A percentile compares a stretch with the other conserved stretches of the same genome.
These are phyloP conservation scores for Dinomys branickii DNA, from an alignment of 2,113 vertebrate genomes.

Conservation along the genomic window DNA sequence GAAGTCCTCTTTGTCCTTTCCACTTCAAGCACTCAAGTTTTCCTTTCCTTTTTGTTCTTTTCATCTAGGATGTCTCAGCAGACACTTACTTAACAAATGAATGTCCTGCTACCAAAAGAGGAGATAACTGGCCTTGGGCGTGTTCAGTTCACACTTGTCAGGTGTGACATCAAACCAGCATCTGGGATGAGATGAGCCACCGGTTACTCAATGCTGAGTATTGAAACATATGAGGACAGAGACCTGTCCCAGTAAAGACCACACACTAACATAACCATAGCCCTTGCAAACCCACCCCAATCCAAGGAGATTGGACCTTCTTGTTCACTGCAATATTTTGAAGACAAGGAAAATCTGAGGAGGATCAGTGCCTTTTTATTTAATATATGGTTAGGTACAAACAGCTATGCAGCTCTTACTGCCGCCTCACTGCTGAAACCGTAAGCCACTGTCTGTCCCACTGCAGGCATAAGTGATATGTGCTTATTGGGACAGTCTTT, in stretches of 20 bases:
- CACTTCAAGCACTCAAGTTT: neutral
- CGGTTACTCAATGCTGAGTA: neutral
- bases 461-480: neutral
- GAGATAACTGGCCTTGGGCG: neutral
- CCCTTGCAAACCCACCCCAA: neutral
- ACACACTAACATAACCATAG: neutral
- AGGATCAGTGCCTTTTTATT: neutral
- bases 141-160: neutral
- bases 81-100: neutral
- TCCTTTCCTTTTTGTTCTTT: constrained; percentile 1
- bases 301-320: neutral
- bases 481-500: neutral
- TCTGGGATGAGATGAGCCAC: neutral
- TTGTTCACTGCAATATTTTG: neutral
- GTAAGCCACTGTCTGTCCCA: neutral
- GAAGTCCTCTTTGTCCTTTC: neutral
- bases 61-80: neutral
- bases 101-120: neutral
- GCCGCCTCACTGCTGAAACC: neutral
- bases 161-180: neutral
- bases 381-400: neutral
- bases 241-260: neutral
- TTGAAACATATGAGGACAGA: neutral
- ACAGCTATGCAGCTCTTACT: neutral
- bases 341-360: neutral